A percentile compares a stretch with the other conserved stretches of the same genome.
Evolutionary conservation across 2,113 vertebrate genomes (phyloP).

Genomic region (Colossoma macropomum): DNA sequence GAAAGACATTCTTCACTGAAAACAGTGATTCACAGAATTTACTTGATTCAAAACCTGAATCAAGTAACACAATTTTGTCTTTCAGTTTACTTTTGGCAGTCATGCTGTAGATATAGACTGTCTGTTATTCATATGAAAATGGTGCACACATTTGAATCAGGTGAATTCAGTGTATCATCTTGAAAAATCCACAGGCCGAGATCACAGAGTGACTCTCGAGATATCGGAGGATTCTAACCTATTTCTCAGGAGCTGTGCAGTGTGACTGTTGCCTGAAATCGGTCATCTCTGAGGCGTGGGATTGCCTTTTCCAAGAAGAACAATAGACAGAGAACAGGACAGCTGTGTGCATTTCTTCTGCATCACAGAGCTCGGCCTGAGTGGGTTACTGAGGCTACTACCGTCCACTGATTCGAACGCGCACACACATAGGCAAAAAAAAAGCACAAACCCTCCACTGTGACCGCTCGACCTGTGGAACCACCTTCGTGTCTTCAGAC

Average conservation of each 20-base stretch:
- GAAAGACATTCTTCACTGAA: too few species aligned
- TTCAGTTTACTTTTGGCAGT: neutral
- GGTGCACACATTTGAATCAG: neutral
- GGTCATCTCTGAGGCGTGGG: conserved; percentile 62
- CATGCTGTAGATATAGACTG: neutral
- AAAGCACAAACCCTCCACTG: neutral
- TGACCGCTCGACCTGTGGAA: neutral
- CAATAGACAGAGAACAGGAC: conserved; percentile 23
- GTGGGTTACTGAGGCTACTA: conserved; percentile 19
- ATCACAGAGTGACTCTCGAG: neutral
- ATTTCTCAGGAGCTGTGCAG: conserved; percentile 73
- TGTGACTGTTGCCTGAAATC: conserved; percentile 76
- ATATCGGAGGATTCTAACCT: neutral
- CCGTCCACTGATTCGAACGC: neutral
- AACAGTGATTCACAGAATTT: neutral
- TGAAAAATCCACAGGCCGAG: neutral
- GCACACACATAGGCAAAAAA: neutral
- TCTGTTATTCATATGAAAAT: neutral
- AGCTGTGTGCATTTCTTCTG: conserved; percentile 30
- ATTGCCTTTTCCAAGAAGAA: conserved; percentile 28
- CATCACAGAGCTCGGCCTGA: conserved; percentile 13
- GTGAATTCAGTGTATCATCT: neutral
- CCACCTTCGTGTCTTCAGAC: neutral
- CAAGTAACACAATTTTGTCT: too few species aligned
- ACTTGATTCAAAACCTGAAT: too few species aligned